Percentiles rank a stretch among this genome's conserved stretches.
These are phyloP conservation scores for Electrophaes corylata DNA, from an alignment of 2,888 invertebrate species.

Conservation along the genomic window DNA sequence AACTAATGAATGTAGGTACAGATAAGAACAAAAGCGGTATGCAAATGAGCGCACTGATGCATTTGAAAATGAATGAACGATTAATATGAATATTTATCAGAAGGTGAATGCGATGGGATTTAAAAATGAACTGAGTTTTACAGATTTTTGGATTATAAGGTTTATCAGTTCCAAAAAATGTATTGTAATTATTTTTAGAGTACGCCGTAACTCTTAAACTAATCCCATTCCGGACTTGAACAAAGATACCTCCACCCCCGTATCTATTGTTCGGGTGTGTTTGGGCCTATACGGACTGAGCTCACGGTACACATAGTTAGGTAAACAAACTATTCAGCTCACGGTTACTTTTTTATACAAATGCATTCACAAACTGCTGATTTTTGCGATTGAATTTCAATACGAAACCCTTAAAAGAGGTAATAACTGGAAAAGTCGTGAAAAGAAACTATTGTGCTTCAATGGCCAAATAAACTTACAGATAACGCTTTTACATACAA, in stretches of 20 bases:
- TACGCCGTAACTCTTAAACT: no score
- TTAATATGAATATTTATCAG: constrained; percentile 47
- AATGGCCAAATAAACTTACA: constrained; percentile 12
- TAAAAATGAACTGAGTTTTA: background rate
- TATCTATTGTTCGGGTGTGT: no score
- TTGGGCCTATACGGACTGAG: no score
- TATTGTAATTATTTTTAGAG: no score
- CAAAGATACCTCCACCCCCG: no score
- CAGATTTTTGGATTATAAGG: background rate
- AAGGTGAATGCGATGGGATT: constrained; percentile 16
- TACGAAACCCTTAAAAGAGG: constrained; percentile 3
- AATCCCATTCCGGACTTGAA: no score
- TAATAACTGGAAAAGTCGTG: background rate
- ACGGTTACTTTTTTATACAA: no score
- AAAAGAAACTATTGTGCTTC: constrained; percentile 13
- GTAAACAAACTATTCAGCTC: no score
- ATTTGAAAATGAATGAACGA: constrained; percentile 36
- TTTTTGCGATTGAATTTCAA: background rate
- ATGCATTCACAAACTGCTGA: background rate
- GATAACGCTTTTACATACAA: constrained; percentile 14
- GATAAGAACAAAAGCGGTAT: constrained; percentile 25
- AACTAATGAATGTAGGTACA: constrained; percentile 28
- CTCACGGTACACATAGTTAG: no score
- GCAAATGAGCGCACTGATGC: constrained; percentile 25
- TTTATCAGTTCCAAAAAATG: no score